Percentiles rank a stretch among this genome's conserved stretches.
These are phyloP conservation scores for Mimumesa dahlbomi DNA, from an alignment of 2,888 invertebrate genomes.

Conservation along the genomic window DNA sequence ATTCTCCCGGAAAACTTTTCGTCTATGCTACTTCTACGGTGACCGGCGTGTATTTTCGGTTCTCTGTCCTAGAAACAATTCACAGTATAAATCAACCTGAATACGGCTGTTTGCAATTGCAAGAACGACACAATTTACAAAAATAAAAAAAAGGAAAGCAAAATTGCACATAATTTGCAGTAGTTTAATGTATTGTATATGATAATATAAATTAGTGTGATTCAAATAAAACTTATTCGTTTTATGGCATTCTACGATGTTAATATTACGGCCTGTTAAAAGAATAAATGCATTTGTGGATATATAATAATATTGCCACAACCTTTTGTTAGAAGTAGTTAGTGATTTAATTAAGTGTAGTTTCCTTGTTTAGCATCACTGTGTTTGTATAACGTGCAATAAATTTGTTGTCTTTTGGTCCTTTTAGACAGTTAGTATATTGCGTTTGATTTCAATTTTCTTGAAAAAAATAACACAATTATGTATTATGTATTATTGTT, in stretches of 20 bases:
- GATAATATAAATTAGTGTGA: not conserved
- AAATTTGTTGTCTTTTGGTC: not conserved
- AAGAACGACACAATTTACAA: too few species aligned
- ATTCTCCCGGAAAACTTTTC: conserved; percentile 85
- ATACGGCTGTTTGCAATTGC: too few species aligned
- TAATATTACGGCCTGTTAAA: conserved; percentile 24
- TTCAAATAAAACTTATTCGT: not conserved
- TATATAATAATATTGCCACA: not conserved
- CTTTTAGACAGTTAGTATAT: not conserved
- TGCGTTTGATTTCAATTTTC: not conserved
- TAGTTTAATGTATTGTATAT: not conserved
- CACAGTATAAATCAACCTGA: conserved; percentile 13
- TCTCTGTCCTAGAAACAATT: conserved; percentile 79
- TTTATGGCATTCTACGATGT: conserved; percentile 5
- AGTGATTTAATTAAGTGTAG: conserved; percentile 17
- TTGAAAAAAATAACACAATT: not conserved
- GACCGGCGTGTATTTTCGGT: conserved; percentile 78
- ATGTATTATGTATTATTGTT: not conserved
- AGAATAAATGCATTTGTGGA: conserved; percentile 7
- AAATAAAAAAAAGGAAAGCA: too few species aligned
- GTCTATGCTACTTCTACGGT: conserved; percentile 79
- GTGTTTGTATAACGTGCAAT: conserved; percentile 2
- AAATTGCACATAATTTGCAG: conserved; percentile 24
- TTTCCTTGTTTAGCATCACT: conserved; percentile 9
- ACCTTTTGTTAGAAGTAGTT: conserved; percentile 13